Evolutionary conservation across 2,888 invertebrate species (phyloP), one percentile per base, ranked within the genome.

Genomic region (Ennomos fuscantarius): DNA sequence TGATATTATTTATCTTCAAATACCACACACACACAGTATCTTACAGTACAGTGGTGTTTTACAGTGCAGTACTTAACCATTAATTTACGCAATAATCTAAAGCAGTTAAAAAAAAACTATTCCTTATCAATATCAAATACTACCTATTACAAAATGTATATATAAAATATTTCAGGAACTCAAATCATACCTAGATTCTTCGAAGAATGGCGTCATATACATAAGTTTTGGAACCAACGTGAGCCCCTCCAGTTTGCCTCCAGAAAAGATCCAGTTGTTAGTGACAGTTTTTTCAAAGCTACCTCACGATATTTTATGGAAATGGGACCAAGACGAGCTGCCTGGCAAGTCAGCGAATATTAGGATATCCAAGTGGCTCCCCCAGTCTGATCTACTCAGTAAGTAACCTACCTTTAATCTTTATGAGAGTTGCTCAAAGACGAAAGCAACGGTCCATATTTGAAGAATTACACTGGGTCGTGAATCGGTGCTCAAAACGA

Each of bases 201-300:
- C 85, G 0, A 74, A 71, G 47, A 48, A 78, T 35, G 84, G 84
- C 2, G 79, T 82, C 0, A 77, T 84, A 35, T 84, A 86, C 48
- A 61, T 83, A 10, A 86, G 87, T 49, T 81, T 83, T 47, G 87
- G 86, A 0, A 80, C 83, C 11, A 84, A 85, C 52, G 75, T 79
- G 0, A 66, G 72, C 13, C 74, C 83, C 0, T 70, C 80, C 34
- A 35, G 62, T 9, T 57, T 87, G 5, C 72, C 77, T 1, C 49
- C 66, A 13, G 66, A 78, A 13, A 79, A 60, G 48, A 69, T 82
- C 9, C 62, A 77, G 63, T 66, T 70, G 8, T 62, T 88, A 5
- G 55, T 81, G 0, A 73, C 72, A 1, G 79, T 73, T 0, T 81
- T 89, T 32, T 78, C 81, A 0, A 59, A 74, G 51, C 58, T 86